Percentiles rank a stretch among this genome's conserved stretches.
phyloP scores from a whole-genome alignment of 1,140 invertebrate species.

The Drosophila virilis region DNA sequence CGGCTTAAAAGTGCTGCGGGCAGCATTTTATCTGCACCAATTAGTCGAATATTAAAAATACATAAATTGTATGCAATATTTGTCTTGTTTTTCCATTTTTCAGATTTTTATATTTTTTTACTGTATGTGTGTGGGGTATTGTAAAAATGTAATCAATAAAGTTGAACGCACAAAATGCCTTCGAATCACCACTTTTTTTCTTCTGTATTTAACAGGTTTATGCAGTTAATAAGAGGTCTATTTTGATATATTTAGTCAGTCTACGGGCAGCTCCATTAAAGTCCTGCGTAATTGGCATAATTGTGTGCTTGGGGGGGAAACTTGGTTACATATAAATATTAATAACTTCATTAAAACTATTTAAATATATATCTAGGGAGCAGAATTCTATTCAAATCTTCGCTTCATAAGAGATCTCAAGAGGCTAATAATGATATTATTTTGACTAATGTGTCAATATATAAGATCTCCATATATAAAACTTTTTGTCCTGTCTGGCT shows the following conservation, averaged over 20 bases:
- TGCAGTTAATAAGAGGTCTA: not conserved
- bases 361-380: too few relatives aligned
- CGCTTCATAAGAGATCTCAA: too few relatives aligned
- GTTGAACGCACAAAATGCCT: not conserved
- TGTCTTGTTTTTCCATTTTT: slow-evolving; percentile 21
- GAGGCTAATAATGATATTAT: too few relatives aligned
- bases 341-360: too few relatives aligned
- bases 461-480: too few relatives aligned
- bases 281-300: not conserved
- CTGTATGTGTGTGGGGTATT: not conserved
- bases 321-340: too few relatives aligned
- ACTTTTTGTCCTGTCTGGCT: too few relatives aligned
- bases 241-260: not conserved
- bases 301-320: not conserved
- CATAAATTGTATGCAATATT: slow-evolving; percentile 71
- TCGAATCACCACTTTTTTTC: not conserved
- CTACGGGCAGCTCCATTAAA: not conserved
- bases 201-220: not conserved
- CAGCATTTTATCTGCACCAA: slow-evolving; percentile 69
- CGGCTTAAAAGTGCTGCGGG: slow-evolving; percentile 46
- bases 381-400: too few relatives aligned
- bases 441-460: too few relatives aligned
- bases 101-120: not conserved
- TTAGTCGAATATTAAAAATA: slow-evolving; percentile 80
- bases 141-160: not conserved